A percentile compares a stretch with the other conserved stretches of the same genome.
phyloP scores from a whole-genome alignment of 1,140 invertebrate genomes.

The Parasteatoda tepidariorum region DNA sequence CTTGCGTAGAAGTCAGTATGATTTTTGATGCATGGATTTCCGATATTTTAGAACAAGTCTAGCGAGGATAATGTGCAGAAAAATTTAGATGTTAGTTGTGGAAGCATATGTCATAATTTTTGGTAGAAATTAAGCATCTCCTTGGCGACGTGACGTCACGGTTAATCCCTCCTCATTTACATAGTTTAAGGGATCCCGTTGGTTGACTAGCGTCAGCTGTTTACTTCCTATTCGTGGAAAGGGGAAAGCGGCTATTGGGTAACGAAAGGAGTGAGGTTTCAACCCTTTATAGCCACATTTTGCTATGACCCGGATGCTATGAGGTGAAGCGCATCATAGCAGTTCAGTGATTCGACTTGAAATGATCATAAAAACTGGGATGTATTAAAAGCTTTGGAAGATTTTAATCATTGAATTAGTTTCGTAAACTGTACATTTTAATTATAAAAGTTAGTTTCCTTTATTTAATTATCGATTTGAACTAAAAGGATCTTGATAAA shows the following conservation, averaged over 20 bases:
- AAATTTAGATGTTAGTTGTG: constrained; percentile 5
- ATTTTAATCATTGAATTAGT: no score
- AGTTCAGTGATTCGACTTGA: no score
- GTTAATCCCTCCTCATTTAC: constrained; percentile 27
- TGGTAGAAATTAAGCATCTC: constrained; percentile 13
- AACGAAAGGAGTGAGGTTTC: constrained; percentile 23
- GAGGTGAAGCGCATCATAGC: constrained; percentile 3
- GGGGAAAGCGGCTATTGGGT: constrained; percentile 9
- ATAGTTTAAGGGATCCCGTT: constrained; percentile 18
- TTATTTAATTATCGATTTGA: no score
- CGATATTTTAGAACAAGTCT: not conserved
- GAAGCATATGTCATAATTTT: constrained; percentile 23
- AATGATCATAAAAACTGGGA: no score
- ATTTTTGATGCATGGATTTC: constrained; percentile 34
- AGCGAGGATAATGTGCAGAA: no score
- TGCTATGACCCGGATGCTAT: constrained; percentile 1
- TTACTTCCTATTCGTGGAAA: constrained; percentile 5
- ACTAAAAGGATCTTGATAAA: no score
- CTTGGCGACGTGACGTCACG: constrained; percentile 31
- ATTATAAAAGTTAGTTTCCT: no score
- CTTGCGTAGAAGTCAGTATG: no score
- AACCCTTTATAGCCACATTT: constrained; percentile 32
- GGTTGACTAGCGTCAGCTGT: not conserved
- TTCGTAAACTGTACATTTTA: no score
- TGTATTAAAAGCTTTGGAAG: no score